These are phyloP conservation scores for Myotis daubentonii DNA, from an alignment of 2,797 vertebrate genomes.

Conservation along the genomic window DNA sequence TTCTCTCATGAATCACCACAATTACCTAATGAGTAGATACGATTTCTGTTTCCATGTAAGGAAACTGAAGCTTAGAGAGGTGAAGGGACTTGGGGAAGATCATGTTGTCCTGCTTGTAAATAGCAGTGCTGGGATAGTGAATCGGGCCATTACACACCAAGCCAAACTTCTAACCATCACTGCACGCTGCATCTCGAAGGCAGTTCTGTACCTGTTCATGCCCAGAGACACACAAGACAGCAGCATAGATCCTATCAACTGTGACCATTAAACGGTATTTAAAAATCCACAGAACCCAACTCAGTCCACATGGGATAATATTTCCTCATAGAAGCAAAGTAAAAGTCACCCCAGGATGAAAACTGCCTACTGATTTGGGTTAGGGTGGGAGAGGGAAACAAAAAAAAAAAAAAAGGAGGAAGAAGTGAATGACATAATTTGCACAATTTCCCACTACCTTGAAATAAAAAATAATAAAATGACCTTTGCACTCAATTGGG, in stretches of 20 bases:
- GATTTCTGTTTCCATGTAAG: neutral
- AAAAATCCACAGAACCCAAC: neutral
- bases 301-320: neutral
- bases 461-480: slow-evolving; percentile 38
- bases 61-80: neutral
- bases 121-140: neutral
- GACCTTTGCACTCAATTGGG: neutral
- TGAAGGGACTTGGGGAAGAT: neutral
- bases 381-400: accelerated
- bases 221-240: neutral
- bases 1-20: neutral
- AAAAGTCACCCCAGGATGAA: neutral
- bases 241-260: neutral
- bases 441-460: neutral
- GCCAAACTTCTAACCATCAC: neutral
- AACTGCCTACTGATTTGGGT: neutral
- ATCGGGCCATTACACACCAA: neutral
- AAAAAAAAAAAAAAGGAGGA: neutral
- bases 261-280: neutral
- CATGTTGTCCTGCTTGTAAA: neutral
- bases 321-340: neutral
- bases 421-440: neutral
- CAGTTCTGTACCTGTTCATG: neutral
- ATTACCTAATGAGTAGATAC: neutral
- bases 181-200: neutral